These are phyloP conservation scores for Scaptomyza flava DNA, from an alignment of 2,888 invertebrate species.

Conservation along the genomic window DNA sequence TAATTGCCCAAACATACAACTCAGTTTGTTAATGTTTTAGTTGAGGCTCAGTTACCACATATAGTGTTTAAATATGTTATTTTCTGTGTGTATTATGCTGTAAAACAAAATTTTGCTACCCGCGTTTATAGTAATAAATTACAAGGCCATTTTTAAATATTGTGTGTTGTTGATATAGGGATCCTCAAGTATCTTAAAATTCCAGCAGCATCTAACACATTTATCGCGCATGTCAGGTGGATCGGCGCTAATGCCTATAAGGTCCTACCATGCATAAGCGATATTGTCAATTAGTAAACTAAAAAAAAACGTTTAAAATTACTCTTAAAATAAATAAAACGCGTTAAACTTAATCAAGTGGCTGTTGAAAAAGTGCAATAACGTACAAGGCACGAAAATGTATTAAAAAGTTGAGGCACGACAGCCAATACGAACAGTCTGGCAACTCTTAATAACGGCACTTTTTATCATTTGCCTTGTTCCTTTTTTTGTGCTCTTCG, in stretches of 20 bases:
- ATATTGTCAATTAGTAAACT: too few species aligned
- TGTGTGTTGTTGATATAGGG: not conserved
- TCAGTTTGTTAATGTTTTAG: constrained; percentile 45
- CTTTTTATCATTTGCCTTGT: constrained; percentile 29
- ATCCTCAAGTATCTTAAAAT: not conserved
- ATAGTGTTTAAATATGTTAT: constrained; percentile 31
- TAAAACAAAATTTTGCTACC: constrained; percentile 27
- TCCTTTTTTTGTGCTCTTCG: constrained; percentile 21
- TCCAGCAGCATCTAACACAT: not conserved
- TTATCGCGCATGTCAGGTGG: too few species aligned
- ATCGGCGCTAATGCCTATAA: too few species aligned
- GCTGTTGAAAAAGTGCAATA: too few species aligned
- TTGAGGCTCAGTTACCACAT: constrained; percentile 28
- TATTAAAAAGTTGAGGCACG: not conserved
- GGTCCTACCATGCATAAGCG: too few species aligned
- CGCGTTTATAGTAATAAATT: constrained; percentile 28
- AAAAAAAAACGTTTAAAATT: too few species aligned
- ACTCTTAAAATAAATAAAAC: too few species aligned
- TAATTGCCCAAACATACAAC: constrained; percentile 26
- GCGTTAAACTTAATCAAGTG: too few species aligned
- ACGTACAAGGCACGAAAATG: too few species aligned
- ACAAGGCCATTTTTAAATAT: constrained; percentile 14
- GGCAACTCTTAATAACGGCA: constrained; percentile 55
- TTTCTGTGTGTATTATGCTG: constrained; percentile 36
- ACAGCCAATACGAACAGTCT: constrained; percentile 17